A percentile compares a stretch with the other conserved stretches of the same genome.
Evolutionary conservation across 2,797 vertebrate species (phyloP).

Genomic region (Oryzias sinensis): DNA sequence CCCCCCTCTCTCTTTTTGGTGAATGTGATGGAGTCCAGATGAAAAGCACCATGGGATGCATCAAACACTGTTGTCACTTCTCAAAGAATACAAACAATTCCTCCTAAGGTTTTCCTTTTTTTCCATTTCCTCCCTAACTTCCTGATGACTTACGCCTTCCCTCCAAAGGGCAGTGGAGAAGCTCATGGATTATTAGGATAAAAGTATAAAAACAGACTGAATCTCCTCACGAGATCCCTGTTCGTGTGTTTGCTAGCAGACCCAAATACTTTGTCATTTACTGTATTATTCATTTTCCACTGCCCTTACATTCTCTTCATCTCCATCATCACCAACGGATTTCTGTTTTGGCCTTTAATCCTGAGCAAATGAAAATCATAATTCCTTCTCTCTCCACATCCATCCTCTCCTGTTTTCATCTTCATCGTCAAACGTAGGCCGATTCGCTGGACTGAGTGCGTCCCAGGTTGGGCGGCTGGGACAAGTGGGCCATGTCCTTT

Average conservation of each 20-base stretch:
- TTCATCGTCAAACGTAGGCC: conserved; percentile 82
- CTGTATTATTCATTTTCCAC: conserved; percentile 25
- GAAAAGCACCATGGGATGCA: conserved; percentile 65
- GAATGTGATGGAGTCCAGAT: conserved; percentile 60
- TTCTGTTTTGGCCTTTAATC: conserved; percentile 27
- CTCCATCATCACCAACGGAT: conserved; percentile 27
- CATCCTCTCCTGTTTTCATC: conserved; percentile 27
- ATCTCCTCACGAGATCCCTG: conserved; percentile 32
- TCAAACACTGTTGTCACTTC: conserved; percentile 46
- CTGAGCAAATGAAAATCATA: conserved; percentile 49
- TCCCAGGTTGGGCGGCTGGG: conserved; percentile 81
- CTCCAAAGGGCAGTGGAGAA: conserved; percentile 24
- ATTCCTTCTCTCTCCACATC: conserved; percentile 46
- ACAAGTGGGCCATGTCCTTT: conserved; percentile 81
- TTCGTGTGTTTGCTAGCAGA: conserved; percentile 20
- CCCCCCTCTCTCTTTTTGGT: conserved; percentile 11
- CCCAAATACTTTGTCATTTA: conserved; percentile 22
- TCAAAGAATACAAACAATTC: conserved; percentile 43
- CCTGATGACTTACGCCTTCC: conserved; percentile 27
- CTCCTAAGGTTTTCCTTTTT: conserved; percentile 8
- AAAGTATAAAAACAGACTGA: conserved; percentile 59
- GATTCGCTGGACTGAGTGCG: conserved; percentile 90
- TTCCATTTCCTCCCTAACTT: conserved; percentile 15
- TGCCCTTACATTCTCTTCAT: conserved; percentile 55
- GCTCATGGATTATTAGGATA: conserved; percentile 36